Base-by-base conservation (phyloP, 2,888 invertebrate species). In the Dryadula phaetusa region DNA sequence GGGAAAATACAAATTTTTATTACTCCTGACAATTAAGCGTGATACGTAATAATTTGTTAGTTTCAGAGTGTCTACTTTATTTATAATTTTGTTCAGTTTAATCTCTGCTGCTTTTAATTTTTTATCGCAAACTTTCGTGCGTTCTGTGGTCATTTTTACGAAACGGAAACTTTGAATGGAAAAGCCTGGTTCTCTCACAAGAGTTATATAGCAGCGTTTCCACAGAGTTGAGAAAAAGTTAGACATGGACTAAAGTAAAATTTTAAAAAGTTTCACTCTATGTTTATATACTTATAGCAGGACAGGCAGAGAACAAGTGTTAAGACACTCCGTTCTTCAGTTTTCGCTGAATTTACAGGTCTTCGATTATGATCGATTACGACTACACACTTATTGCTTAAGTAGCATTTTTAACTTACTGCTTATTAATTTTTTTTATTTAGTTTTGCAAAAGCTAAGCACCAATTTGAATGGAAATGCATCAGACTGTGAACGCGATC, bases 91-190 rank as follows among this genome's bases (percentile, higher is more conserved):
- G 3, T 76, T 70, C 2, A 92, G 46, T 82, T 87, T 90, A 2
- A 82, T 60, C 76, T 92, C 90, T 0, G 88, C 87, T 0, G 75
- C 72, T 85, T 91, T 92, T 3, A 80, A 64, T 73, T 85, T 89
- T 75, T 89, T 90, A 0, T 88, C 86, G 42, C 82, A 82, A 3
- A 76, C 70, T 76, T 87, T 90, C 0, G 73, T 67, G 12, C 75
- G 77, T n/a, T 75, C 72, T 66, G 75, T 76, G 64, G 71, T 80
- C 90, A 89, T 90, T 69, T 78, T 79, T 4, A 52, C 52, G 8
- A 16, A 16, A 16, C 28, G 10, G 16, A 16, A 28, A 28, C 16
- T 10, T 28, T n/a, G 10, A 52, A 28, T 52, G 52, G 76, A 77
- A 71, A 72, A 75, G 54, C 73, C 70, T 67, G 32, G 67, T 52